Conservation (phyloP, 2,888 invertebrate species). For the Lithophane socia region DNA sequence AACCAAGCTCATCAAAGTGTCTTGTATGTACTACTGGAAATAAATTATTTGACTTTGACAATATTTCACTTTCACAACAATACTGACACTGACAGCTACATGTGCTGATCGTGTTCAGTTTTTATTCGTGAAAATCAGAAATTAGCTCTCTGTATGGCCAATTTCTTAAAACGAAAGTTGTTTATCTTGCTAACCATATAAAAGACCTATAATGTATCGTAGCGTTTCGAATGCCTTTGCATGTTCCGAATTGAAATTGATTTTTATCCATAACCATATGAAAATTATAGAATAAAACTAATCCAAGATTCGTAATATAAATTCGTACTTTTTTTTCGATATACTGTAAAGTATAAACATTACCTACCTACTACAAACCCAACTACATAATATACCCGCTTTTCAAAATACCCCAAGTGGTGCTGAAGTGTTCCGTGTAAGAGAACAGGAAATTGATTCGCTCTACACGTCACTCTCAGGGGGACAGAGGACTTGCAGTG, state of each 20-base stretch:
- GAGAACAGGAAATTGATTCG: slow-evolving; percentile 65
- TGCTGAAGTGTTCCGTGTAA: slow-evolving; percentile 41
- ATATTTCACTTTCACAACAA: not conserved
- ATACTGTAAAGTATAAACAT: slow-evolving; percentile 3
- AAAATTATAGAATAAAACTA: not conserved
- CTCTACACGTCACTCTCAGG: slow-evolving; percentile 62
- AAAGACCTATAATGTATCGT: not conserved
- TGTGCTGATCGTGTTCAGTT: not conserved
- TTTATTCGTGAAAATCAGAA: not conserved
- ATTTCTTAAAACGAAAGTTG: not conserved
- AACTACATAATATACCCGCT: slow-evolving; percentile 11
- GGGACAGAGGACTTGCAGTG: slow-evolving; percentile 58
- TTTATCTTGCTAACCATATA: not conserved
- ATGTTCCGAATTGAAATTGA: not conserved
- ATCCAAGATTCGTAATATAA: no score
- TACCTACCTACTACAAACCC: not conserved
- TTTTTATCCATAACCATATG: not conserved
- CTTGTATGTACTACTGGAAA: no score
- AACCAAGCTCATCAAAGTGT: not conserved
- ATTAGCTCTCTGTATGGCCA: not conserved
- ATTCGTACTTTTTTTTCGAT: not conserved
- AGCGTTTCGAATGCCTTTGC: not conserved
- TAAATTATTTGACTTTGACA: no score
- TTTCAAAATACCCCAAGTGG: slow-evolving; percentile 49
- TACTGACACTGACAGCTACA: not conserved